Conservation (phyloP, 2,888 invertebrate genomes). For the Autographa gamma region DNA sequence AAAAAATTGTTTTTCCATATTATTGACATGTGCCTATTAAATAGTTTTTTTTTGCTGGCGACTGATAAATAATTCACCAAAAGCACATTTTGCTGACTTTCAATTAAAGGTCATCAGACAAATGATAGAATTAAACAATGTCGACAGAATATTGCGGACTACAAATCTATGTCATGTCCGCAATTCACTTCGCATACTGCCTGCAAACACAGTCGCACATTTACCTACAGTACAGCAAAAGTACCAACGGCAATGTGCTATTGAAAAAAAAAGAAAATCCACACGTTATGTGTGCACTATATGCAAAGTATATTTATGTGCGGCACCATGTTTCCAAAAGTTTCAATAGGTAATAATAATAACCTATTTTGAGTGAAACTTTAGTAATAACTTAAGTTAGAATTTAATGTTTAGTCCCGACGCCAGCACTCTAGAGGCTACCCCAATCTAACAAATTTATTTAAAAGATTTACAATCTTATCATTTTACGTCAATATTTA, state of each 20-base stretch:
- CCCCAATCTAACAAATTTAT: too few species aligned
- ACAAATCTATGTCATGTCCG: conserved; percentile 10
- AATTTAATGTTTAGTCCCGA: too few species aligned
- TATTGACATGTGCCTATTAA: conserved; percentile 41
- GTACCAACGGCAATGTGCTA: conserved; percentile 37
- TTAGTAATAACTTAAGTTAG: too few species aligned
- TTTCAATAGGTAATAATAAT: conserved; percentile 20
- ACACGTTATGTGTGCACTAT: conserved; percentile 39
- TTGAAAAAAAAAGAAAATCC: conserved; percentile 31
- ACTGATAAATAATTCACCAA: conserved; percentile 18
- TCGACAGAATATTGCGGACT: conserved; percentile 16
- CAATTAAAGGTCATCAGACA: conserved; percentile 19
- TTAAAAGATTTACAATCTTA: too few species aligned
- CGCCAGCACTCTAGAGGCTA: too few species aligned
- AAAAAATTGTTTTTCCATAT: conserved; percentile 50
- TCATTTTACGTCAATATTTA: too few species aligned
- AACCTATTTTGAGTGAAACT: too few species aligned
- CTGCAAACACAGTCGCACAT: conserved; percentile 20
- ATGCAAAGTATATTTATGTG: conserved; percentile 40
- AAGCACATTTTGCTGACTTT: conserved; percentile 23
- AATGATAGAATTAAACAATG: conserved; percentile 24
- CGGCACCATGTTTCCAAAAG: conserved; percentile 26
- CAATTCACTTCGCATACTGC: conserved; percentile 22
- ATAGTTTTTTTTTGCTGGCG: conserved; percentile 24
- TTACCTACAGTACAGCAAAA: conserved; percentile 18